Base-by-base conservation (phyloP, 2,888 invertebrate species). In the Carcina quercana region DNA sequence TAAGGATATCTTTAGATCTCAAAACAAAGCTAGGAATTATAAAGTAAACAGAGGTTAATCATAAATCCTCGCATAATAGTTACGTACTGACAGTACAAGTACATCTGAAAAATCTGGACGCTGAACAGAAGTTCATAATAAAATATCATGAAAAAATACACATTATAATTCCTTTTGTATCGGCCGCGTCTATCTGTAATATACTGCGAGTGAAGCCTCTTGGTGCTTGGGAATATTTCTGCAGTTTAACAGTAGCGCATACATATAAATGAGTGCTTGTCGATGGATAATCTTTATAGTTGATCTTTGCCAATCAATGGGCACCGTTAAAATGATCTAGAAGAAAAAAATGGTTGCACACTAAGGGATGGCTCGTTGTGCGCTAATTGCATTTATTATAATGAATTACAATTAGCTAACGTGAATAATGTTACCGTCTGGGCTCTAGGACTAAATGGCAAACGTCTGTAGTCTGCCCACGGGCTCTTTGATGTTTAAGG, bases 121-220 rank as follows among this genome's bases (percentile, higher is more conserved):
- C 65, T 74, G 72, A 75, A 72, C 80, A 83, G 80, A 76, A 82
- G 79, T 82, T 83, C 80, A 83, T 83, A 80, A 80, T 80, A 80
- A 80, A 79, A 78, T 78, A 80, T 76, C 68, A 75, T 68, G 74
- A 82, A 82, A 78, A 83, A 80, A 79, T 79, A 73, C n/a, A n/a
- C n/a, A n/a, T 70, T 73, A 70, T 76, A 80, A 82, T 79, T 82
- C 83, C 78, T 79, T 78, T 82, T 80, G 83, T 80, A 80, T 75
- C 71, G 73, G 70, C 74, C 67, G 78, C 66, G 64, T 62, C 62
- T 70, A 60, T 72, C 62, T 73, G 64, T 61, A 45, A 40, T 50
- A 33, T 49, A 56, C 49, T 40, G 34, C 38, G 53, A 44, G 28
- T 41, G 30, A 56, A 41, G 22, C 15, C 21, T 64, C 52, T 79